phyloP scores from a whole-genome alignment of 2,797 vertebrate genomes.

The Betta splendens region DNA sequence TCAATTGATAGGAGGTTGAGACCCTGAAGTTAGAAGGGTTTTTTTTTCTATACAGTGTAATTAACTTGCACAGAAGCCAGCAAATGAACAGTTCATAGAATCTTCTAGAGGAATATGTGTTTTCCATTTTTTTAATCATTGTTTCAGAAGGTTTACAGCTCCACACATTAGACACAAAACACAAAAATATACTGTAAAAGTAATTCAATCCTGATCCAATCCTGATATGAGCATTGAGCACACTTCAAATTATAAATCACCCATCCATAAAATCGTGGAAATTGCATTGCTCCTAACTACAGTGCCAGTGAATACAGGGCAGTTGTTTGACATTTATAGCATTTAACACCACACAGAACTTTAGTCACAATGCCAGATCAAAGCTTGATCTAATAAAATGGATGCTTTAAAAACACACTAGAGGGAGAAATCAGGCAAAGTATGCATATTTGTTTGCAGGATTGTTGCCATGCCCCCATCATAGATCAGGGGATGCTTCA shows the following conservation, averaged over 20 bases:
- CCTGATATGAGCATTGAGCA: too few relatives aligned
- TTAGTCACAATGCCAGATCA: neutral
- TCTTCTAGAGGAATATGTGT: slow-evolving; percentile 24
- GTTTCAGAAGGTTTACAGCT: too few relatives aligned
- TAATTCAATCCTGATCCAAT: too few relatives aligned
- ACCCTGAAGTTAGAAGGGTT: slow-evolving; percentile 28
- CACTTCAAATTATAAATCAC: neutral
- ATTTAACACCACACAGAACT: slow-evolving; percentile 2
- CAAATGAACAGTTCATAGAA: slow-evolving; percentile 20
- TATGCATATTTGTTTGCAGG: slow-evolving; percentile 18
- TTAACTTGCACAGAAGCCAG: slow-evolving; percentile 41
- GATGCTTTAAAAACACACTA: neutral
- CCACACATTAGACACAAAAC: slow-evolving; percentile 4
- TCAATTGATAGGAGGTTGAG: slow-evolving; percentile 50
- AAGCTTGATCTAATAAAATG: neutral
- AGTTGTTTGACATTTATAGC: slow-evolving; percentile 11
- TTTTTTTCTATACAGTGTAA: slow-evolving; percentile 38
- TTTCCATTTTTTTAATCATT: slow-evolving; percentile 25
- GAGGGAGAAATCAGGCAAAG: slow-evolving; percentile 14
- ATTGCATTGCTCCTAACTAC: neutral
- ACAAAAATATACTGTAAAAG: too few relatives aligned
- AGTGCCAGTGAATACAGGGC: accelerated
- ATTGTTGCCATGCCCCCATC: slow-evolving; percentile 4
- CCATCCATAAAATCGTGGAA: neutral
- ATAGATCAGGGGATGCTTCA: slow-evolving; percentile 23